Evolutionary conservation across 2,888 invertebrate species (phyloP), one percentile per base, ranked within the genome.

Genomic region (Diarsia dahlii): DNA sequence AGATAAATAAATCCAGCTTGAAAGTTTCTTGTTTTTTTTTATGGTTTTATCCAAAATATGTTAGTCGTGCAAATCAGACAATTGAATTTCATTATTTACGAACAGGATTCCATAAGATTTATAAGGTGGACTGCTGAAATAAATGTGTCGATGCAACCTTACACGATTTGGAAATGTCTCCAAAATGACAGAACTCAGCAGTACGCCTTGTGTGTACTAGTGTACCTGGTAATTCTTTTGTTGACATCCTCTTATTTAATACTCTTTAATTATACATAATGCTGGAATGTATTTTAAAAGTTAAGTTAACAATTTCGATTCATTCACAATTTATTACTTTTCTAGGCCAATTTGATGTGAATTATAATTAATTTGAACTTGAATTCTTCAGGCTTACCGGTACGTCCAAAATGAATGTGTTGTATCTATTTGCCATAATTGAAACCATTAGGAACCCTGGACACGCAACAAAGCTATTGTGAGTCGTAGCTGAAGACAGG

Each of bases 401-500:
- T 65, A 72, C 48, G 28, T 50, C n/a, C 39, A 72, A 54, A 12
- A 50, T 67, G 18, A n/a, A 45, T 58, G n/a, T 56, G 12, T 63
- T 56, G 18, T 72, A 65, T 63, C 15, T 45, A 46, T 45, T 52
- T 58, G 18, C 34, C 48, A 71, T 58, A 23, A 28, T 34, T 48
- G 46, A 18, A 64, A 76, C 60, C 70, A 78, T 78, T 76, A 50
- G 62, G 60, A 84, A 81, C 73, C 65, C 72, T 54, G 65, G 69
- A 66, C 74, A 23, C 64, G 82, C 60, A 68, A 74, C 71, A 56
- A 60, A 71, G 66, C 54, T 46, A 71, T 73, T 72, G 66, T 67
- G 66, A 70, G 92, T 94, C 95, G 95, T 93, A 95, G 95, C 96
- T 95, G 96, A 96, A 90, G 95, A 96, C 92, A 93, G 95, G 96